Conservation (phyloP, 2,113 vertebrate species). For the Esox niger region DNA sequence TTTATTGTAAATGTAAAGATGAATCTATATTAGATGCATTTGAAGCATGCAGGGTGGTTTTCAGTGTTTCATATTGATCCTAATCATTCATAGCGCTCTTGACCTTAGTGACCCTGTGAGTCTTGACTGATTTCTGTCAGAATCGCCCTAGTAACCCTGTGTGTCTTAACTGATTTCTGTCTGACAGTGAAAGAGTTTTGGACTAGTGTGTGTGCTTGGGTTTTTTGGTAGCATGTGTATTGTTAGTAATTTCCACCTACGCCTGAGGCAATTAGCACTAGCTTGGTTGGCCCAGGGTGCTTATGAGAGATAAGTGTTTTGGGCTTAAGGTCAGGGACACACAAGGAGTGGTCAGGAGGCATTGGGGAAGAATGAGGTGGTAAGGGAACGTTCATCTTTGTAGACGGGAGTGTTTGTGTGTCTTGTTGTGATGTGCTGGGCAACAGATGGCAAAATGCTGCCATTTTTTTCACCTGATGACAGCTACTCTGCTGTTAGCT, state of each 20-base stretch:
- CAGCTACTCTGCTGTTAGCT: too few species aligned
- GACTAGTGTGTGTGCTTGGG: too few species aligned
- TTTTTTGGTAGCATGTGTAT: too few species aligned
- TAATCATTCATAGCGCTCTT: constrained; percentile 5
- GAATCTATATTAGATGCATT: too few species aligned
- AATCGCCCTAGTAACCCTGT: not conserved
- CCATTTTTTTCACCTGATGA: too few species aligned
- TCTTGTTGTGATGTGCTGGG: constrained; percentile 21
- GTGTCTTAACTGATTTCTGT: not conserved
- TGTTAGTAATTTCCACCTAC: constrained; percentile 30
- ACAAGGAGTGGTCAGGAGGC: constrained; percentile 7
- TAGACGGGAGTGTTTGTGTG: not conserved
- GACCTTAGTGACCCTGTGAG: not conserved
- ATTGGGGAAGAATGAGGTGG: constrained; percentile 1
- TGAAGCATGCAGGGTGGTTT: too few species aligned
- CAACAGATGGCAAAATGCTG: too few species aligned
- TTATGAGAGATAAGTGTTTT: constrained; percentile 41
- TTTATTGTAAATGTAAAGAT: too few species aligned
- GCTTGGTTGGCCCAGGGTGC: constrained; percentile 26
- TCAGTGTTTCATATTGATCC: constrained; percentile 7
- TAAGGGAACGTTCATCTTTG: not conserved
- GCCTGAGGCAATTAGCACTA: constrained; percentile 26
- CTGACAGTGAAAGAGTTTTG: too few species aligned
- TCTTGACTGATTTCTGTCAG: not conserved
- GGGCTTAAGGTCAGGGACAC: not conserved